Percentiles rank a stretch among this genome's conserved stretches.
Evolutionary conservation across 2,888 invertebrate genomes (phyloP).

Genomic region (Anodontia alba): DNA sequence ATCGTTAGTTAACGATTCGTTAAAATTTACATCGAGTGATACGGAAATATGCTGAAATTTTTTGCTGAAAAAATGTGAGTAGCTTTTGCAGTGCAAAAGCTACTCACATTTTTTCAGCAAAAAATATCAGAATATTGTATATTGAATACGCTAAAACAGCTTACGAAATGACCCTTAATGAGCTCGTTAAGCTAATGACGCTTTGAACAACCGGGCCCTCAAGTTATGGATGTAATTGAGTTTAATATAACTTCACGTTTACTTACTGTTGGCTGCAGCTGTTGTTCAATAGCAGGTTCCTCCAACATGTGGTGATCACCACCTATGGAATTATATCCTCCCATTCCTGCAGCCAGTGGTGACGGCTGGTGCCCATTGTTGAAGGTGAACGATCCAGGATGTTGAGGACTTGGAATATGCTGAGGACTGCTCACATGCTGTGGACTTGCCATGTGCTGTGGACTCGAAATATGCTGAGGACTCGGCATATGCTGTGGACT

Average conservation of each 20-base stretch:
- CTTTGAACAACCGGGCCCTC: too few relatives aligned
- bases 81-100: too few relatives aligned
- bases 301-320: neutral
- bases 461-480: constrained; percentile 48
- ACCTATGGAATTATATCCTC: constrained; percentile 28
- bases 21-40: too few relatives aligned
- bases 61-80: too few relatives aligned
- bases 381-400: constrained; percentile 45
- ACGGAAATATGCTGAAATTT: too few relatives aligned
- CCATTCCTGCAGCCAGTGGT: constrained; percentile 37
- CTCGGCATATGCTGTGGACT: constrained; percentile 50
- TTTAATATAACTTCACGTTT: neutral
- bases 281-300: constrained; percentile 5
- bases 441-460: constrained; percentile 46
- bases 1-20: too few relatives aligned
- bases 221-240: too few relatives aligned
- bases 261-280: constrained; percentile 5
- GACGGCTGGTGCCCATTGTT: constrained; percentile 30
- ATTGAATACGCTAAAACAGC: too few relatives aligned
- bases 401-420: constrained; percentile 45
- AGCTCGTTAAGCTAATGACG: too few relatives aligned
- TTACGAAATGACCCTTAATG: too few relatives aligned
- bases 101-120: too few relatives aligned
- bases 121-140: too few relatives aligned
- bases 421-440: constrained; percentile 56